Conservation (phyloP, 2,888 invertebrate genomes). For the Argyresthia albistria region DNA sequence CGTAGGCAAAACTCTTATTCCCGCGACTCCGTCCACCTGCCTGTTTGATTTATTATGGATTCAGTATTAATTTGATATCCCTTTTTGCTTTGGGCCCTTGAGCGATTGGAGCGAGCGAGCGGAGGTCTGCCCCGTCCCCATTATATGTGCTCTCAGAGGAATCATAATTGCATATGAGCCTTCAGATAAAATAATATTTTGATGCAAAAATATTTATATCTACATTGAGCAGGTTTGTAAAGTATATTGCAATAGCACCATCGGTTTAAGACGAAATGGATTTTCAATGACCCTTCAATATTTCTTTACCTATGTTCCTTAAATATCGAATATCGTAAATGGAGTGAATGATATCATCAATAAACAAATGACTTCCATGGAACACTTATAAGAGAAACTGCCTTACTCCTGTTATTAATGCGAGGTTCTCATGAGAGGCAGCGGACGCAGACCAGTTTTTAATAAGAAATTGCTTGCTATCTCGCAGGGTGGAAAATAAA, state of each 20-base stretch:
- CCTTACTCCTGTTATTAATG: conserved; percentile 19
- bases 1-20: conserved; percentile 61
- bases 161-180: conserved; percentile 64
- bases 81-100: conserved; percentile 66
- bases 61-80: conserved; percentile 73
- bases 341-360: too few relatives aligned
- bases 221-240: not conserved
- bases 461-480: conserved; percentile 33
- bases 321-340: too few relatives aligned
- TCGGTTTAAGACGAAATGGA: too few relatives aligned
- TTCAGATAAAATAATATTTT: conserved; percentile 34
- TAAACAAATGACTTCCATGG: too few relatives aligned
- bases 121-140: conserved; percentile 51
- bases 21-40: conserved; percentile 64
- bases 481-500: conserved; percentile 35
- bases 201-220: conserved; percentile 33
- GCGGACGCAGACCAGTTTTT: conserved; percentile 36
- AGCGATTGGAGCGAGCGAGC: conserved; percentile 56
- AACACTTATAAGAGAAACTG: not conserved
- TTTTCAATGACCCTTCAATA: too few relatives aligned
- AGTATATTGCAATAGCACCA: too few relatives aligned
- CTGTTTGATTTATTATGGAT: conserved; percentile 71
- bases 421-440: conserved; percentile 21
- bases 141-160: conserved; percentile 61
- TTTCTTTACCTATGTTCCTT: too few relatives aligned